Percentiles rank a stretch among this genome's conserved stretches.
Conservation (phyloP, 2,113 vertebrate species). For the Nyctereutes procyonoides region DNA sequence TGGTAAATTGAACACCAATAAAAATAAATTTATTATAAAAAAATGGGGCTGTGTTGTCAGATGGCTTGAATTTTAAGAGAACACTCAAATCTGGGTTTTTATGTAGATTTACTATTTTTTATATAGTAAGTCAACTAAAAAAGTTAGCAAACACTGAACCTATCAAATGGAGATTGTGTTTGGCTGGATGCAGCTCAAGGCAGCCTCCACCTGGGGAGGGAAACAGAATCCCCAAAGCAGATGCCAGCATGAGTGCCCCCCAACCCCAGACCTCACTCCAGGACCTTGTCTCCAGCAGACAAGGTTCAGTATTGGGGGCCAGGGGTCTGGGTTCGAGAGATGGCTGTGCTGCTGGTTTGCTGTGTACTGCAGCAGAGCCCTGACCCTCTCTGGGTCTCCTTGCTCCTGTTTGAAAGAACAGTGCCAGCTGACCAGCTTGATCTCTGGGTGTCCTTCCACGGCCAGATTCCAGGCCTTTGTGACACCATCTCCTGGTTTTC, state of each 20-base stretch:
- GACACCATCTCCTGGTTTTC: neutral
- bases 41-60: too few species aligned
- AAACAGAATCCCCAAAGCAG: neutral
- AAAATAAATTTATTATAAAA: too few species aligned
- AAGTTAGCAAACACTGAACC: too few species aligned
- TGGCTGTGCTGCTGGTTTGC: neutral
- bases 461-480: neutral
- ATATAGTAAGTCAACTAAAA: neutral
- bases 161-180: neutral
- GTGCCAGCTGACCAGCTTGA: neutral
- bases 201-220: too few species aligned
- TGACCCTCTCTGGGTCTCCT: neutral
- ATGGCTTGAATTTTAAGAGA: neutral
- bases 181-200: neutral
- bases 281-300: neutral
- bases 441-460: neutral
- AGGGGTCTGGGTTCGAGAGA: neutral
- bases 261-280: neutral
- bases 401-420: rapidly evolving
- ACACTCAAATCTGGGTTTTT: neutral
- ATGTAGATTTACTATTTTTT: neutral
- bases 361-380: rapidly evolving
- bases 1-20: too few species aligned
- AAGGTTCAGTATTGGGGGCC: rapidly evolving
- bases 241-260: rapidly evolving